Conservation (phyloP, 2,888 invertebrate genomes). For the Galerucella nymphaeae region DNA sequence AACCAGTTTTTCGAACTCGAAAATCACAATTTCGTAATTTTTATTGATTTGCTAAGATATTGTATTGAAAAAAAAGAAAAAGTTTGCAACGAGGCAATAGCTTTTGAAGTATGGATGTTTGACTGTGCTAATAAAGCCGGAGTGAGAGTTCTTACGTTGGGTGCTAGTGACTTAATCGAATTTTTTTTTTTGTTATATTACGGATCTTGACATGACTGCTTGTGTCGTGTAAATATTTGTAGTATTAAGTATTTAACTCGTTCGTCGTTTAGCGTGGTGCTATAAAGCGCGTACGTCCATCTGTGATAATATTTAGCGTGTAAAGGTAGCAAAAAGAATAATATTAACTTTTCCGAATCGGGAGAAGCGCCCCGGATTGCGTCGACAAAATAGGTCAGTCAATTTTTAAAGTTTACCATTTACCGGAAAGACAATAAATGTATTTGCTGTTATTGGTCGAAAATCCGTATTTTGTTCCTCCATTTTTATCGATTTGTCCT, state of each 20-base stretch:
- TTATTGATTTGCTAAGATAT: slow-evolving; percentile 1
- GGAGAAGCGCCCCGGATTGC: slow-evolving; percentile 60
- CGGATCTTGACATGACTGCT: slow-evolving; percentile 62
- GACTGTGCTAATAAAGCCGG: slow-evolving; percentile 54
- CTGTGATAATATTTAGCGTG: slow-evolving; percentile 65
- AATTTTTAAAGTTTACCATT: background rate
- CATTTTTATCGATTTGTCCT: background rate
- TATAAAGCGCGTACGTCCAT: slow-evolving; percentile 61
- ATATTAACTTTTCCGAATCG: slow-evolving; percentile 64
- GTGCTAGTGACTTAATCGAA: slow-evolving; percentile 58
- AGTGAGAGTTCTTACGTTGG: slow-evolving; percentile 60
- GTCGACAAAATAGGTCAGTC: slow-evolving; percentile 39
- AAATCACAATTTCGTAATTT: slow-evolving; percentile 1
- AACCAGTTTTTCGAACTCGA: slow-evolving; percentile 2
- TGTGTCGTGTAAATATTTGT: slow-evolving; percentile 60
- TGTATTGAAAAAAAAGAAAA: background rate
- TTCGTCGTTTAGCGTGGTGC: slow-evolving; percentile 60
- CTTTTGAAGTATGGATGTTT: slow-evolving; percentile 53
- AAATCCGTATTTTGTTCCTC: background rate
- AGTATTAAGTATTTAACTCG: slow-evolving; percentile 61
- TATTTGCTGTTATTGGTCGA: background rate
- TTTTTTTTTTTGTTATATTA: slow-evolving; percentile 50
- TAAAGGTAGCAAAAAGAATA: slow-evolving; percentile 65
- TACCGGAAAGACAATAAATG: background rate
- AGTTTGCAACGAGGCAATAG: slow-evolving; percentile 27